Percentiles rank a stretch among this genome's conserved stretches.
phyloP scores from a whole-genome alignment of 2,888 invertebrate genomes.

The Pilophorus perplexus region DNA sequence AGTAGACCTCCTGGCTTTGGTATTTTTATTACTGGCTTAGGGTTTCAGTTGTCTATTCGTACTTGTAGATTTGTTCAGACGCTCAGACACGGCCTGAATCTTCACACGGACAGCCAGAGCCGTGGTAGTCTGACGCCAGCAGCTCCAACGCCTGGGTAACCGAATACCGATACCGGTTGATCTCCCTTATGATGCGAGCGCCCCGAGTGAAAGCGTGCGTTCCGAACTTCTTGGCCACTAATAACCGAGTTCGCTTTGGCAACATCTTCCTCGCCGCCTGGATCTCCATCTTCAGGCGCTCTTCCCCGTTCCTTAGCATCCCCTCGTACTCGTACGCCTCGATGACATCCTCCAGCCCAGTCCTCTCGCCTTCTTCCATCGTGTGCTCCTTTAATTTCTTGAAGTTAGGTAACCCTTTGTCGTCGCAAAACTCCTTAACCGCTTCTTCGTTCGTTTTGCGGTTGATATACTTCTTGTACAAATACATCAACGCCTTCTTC shows the following conservation, averaged over 20 bases:
- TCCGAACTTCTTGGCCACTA: slow-evolving; percentile 8
- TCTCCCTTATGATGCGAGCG: slow-evolving; percentile 17
- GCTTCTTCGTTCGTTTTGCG: background rate
- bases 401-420: background rate
- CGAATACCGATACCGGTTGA: slow-evolving; percentile 20
- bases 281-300: slow-evolving; percentile 8
- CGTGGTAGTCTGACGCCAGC: background rate
- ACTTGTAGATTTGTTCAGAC: too few species aligned
- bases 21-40: too few species aligned
- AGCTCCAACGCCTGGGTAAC: slow-evolving; percentile 18
- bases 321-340: slow-evolving; percentile 22
- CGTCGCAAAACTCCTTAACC: background rate
- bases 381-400: background rate
- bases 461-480: slow-evolving; percentile 26
- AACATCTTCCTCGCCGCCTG: slow-evolving; percentile 6
- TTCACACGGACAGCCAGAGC: slow-evolving; percentile 16
- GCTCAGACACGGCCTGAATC: too few species aligned
- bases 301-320: slow-evolving; percentile 24
- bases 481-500: slow-evolving; percentile 9
- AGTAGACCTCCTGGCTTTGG: too few species aligned
- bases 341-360: slow-evolving; percentile 28
- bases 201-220: background rate
- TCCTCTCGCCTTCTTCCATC: background rate
- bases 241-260: background rate
- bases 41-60: too few species aligned